Conservation (phyloP, 1,140 invertebrate species). For the Cydia splendana region DNA sequence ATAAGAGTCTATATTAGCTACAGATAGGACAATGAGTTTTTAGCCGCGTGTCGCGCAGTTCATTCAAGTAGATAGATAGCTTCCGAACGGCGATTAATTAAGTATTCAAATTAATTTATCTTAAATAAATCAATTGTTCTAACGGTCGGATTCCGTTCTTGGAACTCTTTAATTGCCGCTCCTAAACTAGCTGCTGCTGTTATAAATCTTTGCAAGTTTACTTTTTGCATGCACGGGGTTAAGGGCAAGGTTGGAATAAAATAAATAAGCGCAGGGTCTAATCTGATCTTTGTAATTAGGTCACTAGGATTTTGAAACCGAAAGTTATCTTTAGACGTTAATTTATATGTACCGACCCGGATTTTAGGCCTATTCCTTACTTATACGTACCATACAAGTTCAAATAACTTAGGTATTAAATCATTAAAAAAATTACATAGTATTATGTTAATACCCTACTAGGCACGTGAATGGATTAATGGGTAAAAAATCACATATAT, state of each 20-base stretch:
- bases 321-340: not conserved
- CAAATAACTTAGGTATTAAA: no score
- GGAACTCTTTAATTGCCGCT: slow-evolving; percentile 14
- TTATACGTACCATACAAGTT: not conserved
- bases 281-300: not conserved
- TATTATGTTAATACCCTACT: no score
- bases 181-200: slow-evolving; percentile 8
- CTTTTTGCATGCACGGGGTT: slow-evolving; percentile 19
- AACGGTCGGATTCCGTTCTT: slow-evolving; percentile 1
- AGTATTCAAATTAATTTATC: slow-evolving; percentile 15
- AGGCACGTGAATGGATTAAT: no score
- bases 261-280: not conserved
- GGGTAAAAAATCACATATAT: no score
- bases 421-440: no score
- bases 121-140: slow-evolving; percentile 14
- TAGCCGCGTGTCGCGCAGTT: no score
- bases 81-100: not conserved
- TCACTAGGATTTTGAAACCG: not conserved
- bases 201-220: slow-evolving; percentile 28
- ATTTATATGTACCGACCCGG: not conserved
- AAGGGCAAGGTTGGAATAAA: slow-evolving; percentile 3
- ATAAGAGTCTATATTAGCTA: no score
- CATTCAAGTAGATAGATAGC: no score
- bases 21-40: no score
- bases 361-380: not conserved